phyloP scores from a whole-genome alignment of 2,113 vertebrate species.

The Syngnathus floridae region DNA sequence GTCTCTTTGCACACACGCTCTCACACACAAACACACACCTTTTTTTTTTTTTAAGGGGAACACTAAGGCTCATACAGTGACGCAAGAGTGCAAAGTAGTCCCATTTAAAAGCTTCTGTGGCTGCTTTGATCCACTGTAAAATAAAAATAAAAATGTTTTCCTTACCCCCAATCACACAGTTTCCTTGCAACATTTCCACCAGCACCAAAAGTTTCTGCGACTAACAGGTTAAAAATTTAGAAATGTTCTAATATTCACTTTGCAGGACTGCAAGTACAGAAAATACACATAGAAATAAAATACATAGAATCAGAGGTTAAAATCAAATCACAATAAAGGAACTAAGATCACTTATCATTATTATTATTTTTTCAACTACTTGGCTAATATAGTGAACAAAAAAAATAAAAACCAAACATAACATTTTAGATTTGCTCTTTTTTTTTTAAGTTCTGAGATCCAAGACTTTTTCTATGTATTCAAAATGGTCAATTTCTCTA shows the following conservation, averaged over 20 bases:
- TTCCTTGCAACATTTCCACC: constrained; percentile 37
- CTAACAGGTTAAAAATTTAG: constrained; percentile 61
- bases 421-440: background rate
- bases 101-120: constrained; percentile 31
- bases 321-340: constrained; percentile 68
- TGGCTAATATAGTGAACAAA: constrained; percentile 46
- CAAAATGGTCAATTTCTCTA: background rate
- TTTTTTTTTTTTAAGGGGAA: constrained; percentile 41
- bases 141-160: constrained; percentile 4
- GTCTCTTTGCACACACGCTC: constrained; percentile 18
- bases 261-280: constrained; percentile 71
- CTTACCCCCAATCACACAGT: constrained; percentile 24
- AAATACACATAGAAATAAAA: constrained; percentile 72
- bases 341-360: constrained; percentile 66
- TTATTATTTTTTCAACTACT: constrained; percentile 52
- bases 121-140: background rate
- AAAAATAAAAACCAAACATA: background rate
- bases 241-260: constrained; percentile 67
- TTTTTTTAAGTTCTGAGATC: background rate
- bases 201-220: constrained; percentile 66
- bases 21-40: background rate
- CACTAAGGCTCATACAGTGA: constrained; percentile 29
- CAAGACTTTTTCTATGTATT: background rate
- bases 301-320: constrained; percentile 66
- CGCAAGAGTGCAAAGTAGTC: constrained; percentile 31